Evolutionary conservation across 2,113 vertebrate genomes (phyloP), one percentile per base, ranked within the genome.

Genomic region (Pogonocichla stellata): DNA sequence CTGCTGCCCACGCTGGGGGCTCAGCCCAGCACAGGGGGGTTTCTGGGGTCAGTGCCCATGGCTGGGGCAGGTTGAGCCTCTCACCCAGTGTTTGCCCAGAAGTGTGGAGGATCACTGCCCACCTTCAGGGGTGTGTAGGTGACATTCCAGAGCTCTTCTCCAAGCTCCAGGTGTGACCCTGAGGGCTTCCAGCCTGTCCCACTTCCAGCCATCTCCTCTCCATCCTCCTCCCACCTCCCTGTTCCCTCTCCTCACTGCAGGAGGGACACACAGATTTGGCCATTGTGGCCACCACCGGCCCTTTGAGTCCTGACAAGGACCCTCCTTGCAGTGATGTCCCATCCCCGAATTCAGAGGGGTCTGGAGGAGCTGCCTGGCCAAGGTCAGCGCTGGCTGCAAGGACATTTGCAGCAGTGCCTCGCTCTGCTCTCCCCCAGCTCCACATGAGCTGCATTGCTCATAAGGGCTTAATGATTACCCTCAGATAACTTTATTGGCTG

Each of bases 401-500:
- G 90, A 73, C 93, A 3, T 69, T 16, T 33, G 75, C 90, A 91
- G 93, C 90, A 60, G 60, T 1, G 24, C 67, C 90, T 74, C 8
- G 1, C 80, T 81, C 42, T 60, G 34, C 57, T 36, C 64, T 90
- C 50, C 36, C 48, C 79, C 79, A 19, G 90, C 85, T 93, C 93
- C 43, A 12, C 34, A 3, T 3, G 8, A 62, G 86, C 92, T 92
- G 88, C 94, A 56, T 40, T 24, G 56, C 88, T 96, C 29, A 3
- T 70, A 40, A 94, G 95, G 69, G 40, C 60, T 92, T 85, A 92
- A 86, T 94, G 93, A 95, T 95, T 47, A 74, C 92, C 80, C 92
- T 81, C 6, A 62, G 95, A 84, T 75, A 91, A 91, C 95, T 92
- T 91, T 65, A 92, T 93, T 92, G 95, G 92, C 92, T 71, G 88